Base-by-base conservation (phyloP, 2,797 vertebrate species). In the Aythya fuligula region DNA sequence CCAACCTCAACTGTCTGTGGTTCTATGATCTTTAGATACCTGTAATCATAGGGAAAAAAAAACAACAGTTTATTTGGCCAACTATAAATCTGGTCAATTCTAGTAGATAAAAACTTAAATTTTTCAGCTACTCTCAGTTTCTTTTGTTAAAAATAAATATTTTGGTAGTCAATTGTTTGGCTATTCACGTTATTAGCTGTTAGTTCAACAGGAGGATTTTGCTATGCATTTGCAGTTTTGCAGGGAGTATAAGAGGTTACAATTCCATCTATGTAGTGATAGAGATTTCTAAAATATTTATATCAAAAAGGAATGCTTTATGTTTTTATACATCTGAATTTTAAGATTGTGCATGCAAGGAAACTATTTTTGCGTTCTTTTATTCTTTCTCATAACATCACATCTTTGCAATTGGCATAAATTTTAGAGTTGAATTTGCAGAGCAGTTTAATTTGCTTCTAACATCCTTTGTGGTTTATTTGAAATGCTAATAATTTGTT, bases 401-500 rank as follows among this genome's bases (percentile, higher is more conserved):
- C 38, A 6, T 62, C 53, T 76, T 82, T 64, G 36, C 72, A 77
- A 47, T 7, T 76, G 80, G 20, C 54, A 19, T 2, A 61, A 47
- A 66, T 93, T 78, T 91, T 76, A 85, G 89, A 36, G 53, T 90
- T 61, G 77, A 91, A 41, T 57, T 71, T 58, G 57, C 71, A 73
- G 69, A 85, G 49, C 56, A 32, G 34, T 69, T 90, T 57, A 41
- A 60, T 92, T 88, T 73, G 27, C 77, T 43, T 65, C 45, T 67
- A 60, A 12, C 49, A 19, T 47, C 66, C 54, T 20, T 5, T 9
- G 28, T 74, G 85, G 8, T 60, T 78, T 34, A 71, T 64, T 90
- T 85, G 71, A 91, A 94, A 89, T 88, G 91, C 80, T 94, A 57
- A 82, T 73, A 9, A 15, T 49, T 70, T 79, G 32, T 58, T 87